Base-by-base conservation (phyloP, 1,140 invertebrate species). In the Drosophila parabipectinata region DNA sequence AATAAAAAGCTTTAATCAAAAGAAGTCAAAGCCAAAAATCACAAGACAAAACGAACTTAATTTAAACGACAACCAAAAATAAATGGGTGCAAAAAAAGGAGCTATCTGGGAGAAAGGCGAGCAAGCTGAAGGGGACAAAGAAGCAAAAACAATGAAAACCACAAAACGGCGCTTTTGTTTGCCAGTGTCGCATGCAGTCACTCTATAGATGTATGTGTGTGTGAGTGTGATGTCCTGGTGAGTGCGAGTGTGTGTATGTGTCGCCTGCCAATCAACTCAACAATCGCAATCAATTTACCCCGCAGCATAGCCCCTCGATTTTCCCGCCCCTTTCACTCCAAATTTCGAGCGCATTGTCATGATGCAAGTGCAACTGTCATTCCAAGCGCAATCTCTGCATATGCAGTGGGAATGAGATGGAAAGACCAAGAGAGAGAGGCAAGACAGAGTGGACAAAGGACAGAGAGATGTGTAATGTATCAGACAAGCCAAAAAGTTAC, bases 241-340 rank as follows among this genome's bases (percentile, higher is more conserved):
- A 57, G 34, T 37, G 14, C 14, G 4, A 48, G 34, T 47, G 44
- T 59, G 14, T 76, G 61, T 66, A 48, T 69, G 85, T 72, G 87
- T 79, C 79, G 79, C 76, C 79, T 89, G 83, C 83, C 83, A 88
- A 88, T 88, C 83, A 88, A 88, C 83, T 88, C 83, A 88, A 88
- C 83, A 88, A 88, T 88, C 84, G 83, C 83, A 88, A 88, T 88
- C 83, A 88, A 88, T 88, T 88, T 88, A 59, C 76, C 57, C 64
- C 76, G 64, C 72, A 73, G 72, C 68, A 76, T 63, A 64, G 58
- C 56, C 12, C 52, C 39, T n/a, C 44, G 30, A 10, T 24, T 21
- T 21, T 15, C 41, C 47, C 50, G 28, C 18, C 26, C 47, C 24
- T 55, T 30, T 47, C 26, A 15, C 18, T 57, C 64, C 44, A 21